Base-by-base conservation (phyloP, 1,140 invertebrate species). In the Habropoda laboriosa region DNA sequence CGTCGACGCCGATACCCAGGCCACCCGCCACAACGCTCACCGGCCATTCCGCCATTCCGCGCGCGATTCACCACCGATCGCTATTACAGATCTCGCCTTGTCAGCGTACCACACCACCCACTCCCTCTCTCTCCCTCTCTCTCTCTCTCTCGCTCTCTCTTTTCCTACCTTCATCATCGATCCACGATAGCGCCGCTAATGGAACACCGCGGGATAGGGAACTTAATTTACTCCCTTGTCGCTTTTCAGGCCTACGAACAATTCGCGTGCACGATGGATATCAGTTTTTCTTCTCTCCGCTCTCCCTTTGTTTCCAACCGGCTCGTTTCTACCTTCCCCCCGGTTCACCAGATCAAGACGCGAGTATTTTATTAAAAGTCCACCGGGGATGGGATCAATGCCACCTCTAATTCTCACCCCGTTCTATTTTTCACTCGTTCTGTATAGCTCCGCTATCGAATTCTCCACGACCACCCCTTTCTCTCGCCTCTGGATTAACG, bases 1-100 rank as follows among this genome's bases (percentile, higher is more conserved):
- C 78, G 78, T 74, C 78, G 78, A 79, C 76, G 76, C 76, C 76
- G 68, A 73, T 72, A 49, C 42, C 63, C n/a, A n/a, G 47, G 21
- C 30, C 42, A 27, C 12, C 51, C 42, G 38, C 12, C 51, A 12
- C 18, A 32, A 57, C 57, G 32, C 45, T 27, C 45, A 18, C 61
- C 73, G 21, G 6, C 27, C 75, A n/a, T 47, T 55, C 47, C 49
- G 61, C 77, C 30, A 70, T 71, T 78, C 74, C 53, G 24, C 53
- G 24, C 53, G 27, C 80, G 72, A 81, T 79, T 78, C 71, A 51
- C 47, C 71, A 51, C 47, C 66, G 61, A 63, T 66, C 42, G 61
- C 70, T 63, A 42, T 73, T 68, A 18, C 32, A 67, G 47, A 82
- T 75, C 30, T 42, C 51, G 57, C 49, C 72, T 49, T 58, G 82